A percentile compares a stretch with the other conserved stretches of the same genome.
These are phyloP conservation scores for Cylindroiulus punctatus DNA, from an alignment of 2,888 invertebrate species.

Conservation along the genomic window DNA sequence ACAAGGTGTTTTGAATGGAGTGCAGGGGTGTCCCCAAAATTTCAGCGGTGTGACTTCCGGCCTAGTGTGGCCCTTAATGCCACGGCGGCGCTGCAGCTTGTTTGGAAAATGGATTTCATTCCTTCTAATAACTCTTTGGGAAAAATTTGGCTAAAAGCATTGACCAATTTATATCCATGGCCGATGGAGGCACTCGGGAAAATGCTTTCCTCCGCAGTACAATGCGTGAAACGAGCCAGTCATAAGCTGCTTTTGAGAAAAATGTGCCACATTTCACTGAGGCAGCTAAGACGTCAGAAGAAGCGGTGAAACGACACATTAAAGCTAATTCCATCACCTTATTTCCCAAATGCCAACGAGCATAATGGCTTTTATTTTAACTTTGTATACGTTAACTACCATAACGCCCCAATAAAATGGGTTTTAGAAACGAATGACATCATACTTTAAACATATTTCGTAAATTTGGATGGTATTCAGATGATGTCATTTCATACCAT, in stretches of 20 bases:
- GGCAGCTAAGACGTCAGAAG: not conserved
- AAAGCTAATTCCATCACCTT: not conserved
- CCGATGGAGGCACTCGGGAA: conserved; percentile 7
- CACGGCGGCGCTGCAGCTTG: too few species aligned
- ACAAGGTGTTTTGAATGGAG: too few species aligned
- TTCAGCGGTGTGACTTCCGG: too few species aligned
- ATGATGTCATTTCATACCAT: too few species aligned
- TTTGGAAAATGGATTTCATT: conserved; percentile 45
- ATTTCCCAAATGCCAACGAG: not conserved
- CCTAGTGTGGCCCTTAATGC: too few species aligned
- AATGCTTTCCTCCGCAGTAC: not conserved
- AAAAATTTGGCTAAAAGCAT: conserved; percentile 47
- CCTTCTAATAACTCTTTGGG: conserved; percentile 43
- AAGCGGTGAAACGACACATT: not conserved
- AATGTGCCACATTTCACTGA: not conserved
- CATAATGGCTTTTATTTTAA: too few species aligned
- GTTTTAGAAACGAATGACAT: too few species aligned
- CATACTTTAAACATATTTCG: too few species aligned
- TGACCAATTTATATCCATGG: conserved; percentile 36
- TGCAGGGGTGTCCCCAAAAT: too few species aligned
- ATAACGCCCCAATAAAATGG: too few species aligned
- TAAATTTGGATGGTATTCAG: too few species aligned
- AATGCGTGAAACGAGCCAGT: not conserved
- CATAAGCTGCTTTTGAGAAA: not conserved
- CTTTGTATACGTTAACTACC: too few species aligned